A percentile compares a stretch with the other conserved stretches of the same genome.
These are phyloP conservation scores for Bettongia penicillata DNA, from an alignment of 2,113 vertebrate genomes.

Conservation along the genomic window DNA sequence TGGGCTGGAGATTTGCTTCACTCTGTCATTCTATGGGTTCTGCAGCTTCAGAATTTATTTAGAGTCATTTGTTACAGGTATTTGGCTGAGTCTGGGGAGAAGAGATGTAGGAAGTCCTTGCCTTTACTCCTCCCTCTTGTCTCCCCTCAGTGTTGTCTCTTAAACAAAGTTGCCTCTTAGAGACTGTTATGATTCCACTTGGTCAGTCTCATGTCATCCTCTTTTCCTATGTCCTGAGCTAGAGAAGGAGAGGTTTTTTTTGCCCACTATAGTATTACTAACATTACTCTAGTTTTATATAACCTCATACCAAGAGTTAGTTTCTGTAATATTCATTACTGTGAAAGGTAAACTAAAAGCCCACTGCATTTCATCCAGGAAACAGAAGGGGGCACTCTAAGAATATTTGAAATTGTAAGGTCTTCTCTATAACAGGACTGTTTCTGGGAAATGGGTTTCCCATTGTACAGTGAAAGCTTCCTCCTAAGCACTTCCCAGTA, in stretches of 20 bases:
- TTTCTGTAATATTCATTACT: not conserved
- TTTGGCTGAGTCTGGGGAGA: too few species aligned
- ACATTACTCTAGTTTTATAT: not conserved
- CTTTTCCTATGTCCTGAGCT: not conserved
- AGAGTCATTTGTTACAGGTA: too few species aligned
- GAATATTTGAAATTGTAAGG: slow-evolving; percentile 55
- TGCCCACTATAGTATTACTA: not conserved
- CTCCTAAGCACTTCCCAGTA: slow-evolving; percentile 37
- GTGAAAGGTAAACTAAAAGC: not conserved
- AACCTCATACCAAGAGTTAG: not conserved
- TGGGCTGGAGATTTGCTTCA: too few species aligned
- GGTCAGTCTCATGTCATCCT: not conserved
- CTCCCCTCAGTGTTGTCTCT: not conserved
- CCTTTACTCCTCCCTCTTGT: too few species aligned
- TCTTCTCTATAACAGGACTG: not conserved
- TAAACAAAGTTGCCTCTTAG: not conserved
- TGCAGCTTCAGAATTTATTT: too few species aligned
- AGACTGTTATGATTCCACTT: not conserved
- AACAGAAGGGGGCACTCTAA: slow-evolving; percentile 76
- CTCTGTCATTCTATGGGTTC: too few species aligned
- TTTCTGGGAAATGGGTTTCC: not conserved
- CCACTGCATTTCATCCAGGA: slow-evolving; percentile 1
- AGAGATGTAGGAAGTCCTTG: too few species aligned
- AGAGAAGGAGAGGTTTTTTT: not conserved
- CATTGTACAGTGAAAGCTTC: not conserved